Evolutionary conservation across 2,888 invertebrate species (phyloP), one percentile per base, ranked within the genome.

Genomic region (Athetis lepigone): DNA sequence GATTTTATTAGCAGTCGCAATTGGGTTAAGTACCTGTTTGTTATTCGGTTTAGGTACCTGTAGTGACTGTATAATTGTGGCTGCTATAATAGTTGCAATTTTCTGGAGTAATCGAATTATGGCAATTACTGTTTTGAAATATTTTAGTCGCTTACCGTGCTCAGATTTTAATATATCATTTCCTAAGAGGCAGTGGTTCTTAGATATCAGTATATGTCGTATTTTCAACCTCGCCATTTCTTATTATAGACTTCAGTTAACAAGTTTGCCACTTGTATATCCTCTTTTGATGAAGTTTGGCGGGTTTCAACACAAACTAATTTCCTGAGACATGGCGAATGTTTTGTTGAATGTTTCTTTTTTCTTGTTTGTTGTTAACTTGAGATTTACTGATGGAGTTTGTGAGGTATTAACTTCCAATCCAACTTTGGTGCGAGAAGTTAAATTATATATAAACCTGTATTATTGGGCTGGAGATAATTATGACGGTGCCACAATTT

Each of bases 91-190:
- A 29, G 16, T 70, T 49, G 61, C 70, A 66, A 61, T 66, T 65
- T 69, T 70, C 65, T 43, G 25, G 43, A 64, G 40, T 69, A 47
- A 66, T 63, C 42, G 52, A 63, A 67, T 63, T 70, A 47, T 62
- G n/a, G 71, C 71, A 67, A 63, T 67, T 63, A 67, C 42, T 50
- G n/a, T 66, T 63, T 37, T 23, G 71, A 70, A 70, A 67, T 63
- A 46, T 70, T 7, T 19, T 39, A 68, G 25, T 18, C 29, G 19
- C n/a, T 19, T n/a, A 49, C 23, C 3, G 21, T 13, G 19, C 40
- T 16, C 42, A 19, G 59, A 42, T 49, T 43, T 19, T 36, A 68
- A 40, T 57, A 8, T 36, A 36, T 27, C 16, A 19, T 67, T 55
- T 25, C 29, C 18, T 19, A 66, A 16, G 29, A 27, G n/a, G 29